phyloP scores from a whole-genome alignment of 2,797 vertebrate genomes.

The Rhinichthys osculus region DNA sequence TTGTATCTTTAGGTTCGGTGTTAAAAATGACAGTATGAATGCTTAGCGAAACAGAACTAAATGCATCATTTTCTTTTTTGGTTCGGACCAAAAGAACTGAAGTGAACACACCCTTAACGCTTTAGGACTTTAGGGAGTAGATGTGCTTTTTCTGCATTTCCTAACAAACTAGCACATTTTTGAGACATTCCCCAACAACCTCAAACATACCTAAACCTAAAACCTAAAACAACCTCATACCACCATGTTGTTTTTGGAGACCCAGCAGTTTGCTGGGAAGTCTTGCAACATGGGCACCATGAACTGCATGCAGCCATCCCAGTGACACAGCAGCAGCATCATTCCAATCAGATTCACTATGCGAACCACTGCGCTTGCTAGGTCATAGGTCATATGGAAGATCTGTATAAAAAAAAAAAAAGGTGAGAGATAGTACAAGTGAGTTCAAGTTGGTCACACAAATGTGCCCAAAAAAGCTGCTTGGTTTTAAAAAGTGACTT shows the following conservation, averaged over 20 bases:
- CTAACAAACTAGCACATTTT: not conserved
- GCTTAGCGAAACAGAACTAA: not conserved
- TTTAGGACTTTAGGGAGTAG: not conserved
- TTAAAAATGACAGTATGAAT: not conserved
- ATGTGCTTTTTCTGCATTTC: not conserved
- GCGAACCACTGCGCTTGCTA: slow-evolving; percentile 92
- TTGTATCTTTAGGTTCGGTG: not conserved
- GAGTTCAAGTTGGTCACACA: not conserved
- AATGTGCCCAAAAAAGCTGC: not conserved
- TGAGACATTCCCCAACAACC: slow-evolving; percentile 77
- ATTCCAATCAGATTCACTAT: slow-evolving; percentile 95
- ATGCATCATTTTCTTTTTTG: not conserved
- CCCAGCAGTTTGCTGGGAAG: slow-evolving; percentile 93
- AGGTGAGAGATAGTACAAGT: not conserved
- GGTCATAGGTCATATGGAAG: slow-evolving; percentile 96
- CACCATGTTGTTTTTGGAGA: slow-evolving; percentile 94
- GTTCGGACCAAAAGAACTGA: not conserved
- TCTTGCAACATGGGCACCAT: slow-evolving; percentile 97
- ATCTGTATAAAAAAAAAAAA: slow-evolving; percentile 75
- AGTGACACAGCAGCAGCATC: slow-evolving; percentile 96
- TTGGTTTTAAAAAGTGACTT: not conserved
- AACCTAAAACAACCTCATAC: slow-evolving; percentile 66
- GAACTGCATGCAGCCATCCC: slow-evolving; percentile 95
- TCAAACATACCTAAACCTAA: slow-evolving; percentile 76
- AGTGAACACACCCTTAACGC: not conserved